Conservation (phyloP, 1,140 invertebrate genomes). For the Lordiphosa mommai region DNA sequence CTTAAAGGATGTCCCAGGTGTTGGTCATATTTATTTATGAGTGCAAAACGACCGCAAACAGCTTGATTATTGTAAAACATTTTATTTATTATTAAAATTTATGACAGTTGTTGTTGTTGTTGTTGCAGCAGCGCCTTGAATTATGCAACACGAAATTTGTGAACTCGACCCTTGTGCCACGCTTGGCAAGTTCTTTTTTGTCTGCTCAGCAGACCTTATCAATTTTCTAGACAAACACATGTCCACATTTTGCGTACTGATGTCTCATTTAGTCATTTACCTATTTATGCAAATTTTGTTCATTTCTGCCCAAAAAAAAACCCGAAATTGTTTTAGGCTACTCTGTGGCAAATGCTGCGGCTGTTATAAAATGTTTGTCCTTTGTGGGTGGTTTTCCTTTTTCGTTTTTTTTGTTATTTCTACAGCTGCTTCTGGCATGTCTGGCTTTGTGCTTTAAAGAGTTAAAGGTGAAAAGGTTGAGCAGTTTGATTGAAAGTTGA, state of each 20-base stretch:
- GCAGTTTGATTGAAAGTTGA: too few relatives aligned
- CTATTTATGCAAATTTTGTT: constrained; percentile 55
- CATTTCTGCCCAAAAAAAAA: constrained; percentile 1
- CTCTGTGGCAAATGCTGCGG: background rate
- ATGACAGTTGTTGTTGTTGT: constrained; percentile 25
- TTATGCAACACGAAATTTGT: constrained; percentile 36
- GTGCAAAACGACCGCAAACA: constrained; percentile 1
- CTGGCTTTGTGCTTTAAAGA: too few relatives aligned
- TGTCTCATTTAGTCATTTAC: constrained; percentile 14
- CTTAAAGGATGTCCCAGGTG: constrained; percentile 6
- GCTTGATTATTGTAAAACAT: constrained; percentile 15
- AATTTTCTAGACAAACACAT: constrained; percentile 46
- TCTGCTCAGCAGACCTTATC: constrained; percentile 21
- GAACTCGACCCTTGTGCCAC: background rate
- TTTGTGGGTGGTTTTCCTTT: too few relatives aligned
- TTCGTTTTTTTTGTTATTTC: too few relatives aligned
- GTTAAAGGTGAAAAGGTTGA: too few relatives aligned
- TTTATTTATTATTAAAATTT: constrained; percentile 61
- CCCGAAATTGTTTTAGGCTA: constrained; percentile 31
- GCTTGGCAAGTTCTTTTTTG: background rate
- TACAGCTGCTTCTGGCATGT: too few relatives aligned
- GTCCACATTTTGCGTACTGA: constrained; percentile 32
- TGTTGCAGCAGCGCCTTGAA: constrained; percentile 18
- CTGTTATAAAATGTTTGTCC: background rate
- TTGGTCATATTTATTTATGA: constrained; percentile 43